These are phyloP conservation scores for Axinella damicornis DNA, from an alignment of 37 sponge, comb jelly and placozoan genomes.

Conservation along the genomic window DNA sequence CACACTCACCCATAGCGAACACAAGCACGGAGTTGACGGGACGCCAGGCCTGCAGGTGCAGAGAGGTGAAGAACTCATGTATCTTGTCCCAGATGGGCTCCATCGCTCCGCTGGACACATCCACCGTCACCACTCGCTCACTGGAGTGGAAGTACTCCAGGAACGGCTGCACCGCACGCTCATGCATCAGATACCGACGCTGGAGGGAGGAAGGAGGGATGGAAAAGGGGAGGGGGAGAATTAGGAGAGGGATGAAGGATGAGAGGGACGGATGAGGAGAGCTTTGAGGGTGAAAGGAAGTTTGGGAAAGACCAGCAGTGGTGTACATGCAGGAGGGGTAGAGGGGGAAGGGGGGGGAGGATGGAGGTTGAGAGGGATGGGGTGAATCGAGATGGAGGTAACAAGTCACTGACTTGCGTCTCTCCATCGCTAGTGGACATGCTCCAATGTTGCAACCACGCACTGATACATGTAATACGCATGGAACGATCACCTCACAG, in stretches of 20 bases:
- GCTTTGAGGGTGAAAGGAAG: too few relatives aligned
- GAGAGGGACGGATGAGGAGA: too few relatives aligned
- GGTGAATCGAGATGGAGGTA: too few relatives aligned
- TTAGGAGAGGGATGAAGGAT: background rate
- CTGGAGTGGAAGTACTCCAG: slow-evolving; percentile 56
- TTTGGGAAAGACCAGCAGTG: too few relatives aligned
- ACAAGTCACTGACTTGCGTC: too few relatives aligned
- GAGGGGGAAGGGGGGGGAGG: too few relatives aligned
- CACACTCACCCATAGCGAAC: slow-evolving; percentile 74
- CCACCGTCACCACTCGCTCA: slow-evolving; percentile 71
- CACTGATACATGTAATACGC: too few relatives aligned
- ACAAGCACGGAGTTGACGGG: slow-evolving; percentile 76
- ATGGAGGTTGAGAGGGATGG: too few relatives aligned
- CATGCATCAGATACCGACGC: slow-evolving; percentile 70
- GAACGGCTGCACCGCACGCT: slow-evolving; percentile 58
- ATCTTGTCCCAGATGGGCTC: slow-evolving; percentile 77
- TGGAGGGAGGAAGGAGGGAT: slow-evolving; percentile 10
- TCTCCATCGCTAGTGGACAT: too few relatives aligned
- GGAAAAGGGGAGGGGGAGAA: background rate
- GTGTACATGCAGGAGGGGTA: too few relatives aligned
- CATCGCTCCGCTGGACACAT: slow-evolving; percentile 71
- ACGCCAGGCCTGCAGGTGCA: slow-evolving; percentile 50
- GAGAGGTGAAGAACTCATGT: slow-evolving; percentile 60
- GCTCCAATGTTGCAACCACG: too few relatives aligned
- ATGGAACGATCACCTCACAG: too few relatives aligned